Base-by-base conservation (phyloP, 2,888 invertebrate species). In the Anaspis maculata region DNA sequence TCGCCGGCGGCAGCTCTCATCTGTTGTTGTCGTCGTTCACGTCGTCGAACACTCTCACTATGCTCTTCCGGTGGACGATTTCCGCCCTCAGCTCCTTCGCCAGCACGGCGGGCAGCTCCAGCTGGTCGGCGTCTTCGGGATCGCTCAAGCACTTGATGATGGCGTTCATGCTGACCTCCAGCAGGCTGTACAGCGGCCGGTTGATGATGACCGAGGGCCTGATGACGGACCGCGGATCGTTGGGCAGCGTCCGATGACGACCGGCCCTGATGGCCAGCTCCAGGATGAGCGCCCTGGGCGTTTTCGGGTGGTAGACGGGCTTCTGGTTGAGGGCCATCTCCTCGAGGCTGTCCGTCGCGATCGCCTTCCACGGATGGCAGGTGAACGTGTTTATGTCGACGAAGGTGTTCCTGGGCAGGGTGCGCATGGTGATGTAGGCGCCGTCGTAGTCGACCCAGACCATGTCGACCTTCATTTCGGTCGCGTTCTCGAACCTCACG, bases 311-410 rank as follows among this genome's bases (percentile, higher is more conserved):
- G 58, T 31, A 61, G 44, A 44, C 68, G 59, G 50, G 58, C 13
- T 48, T 39, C 7, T 74, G 66, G 39, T 72, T 72, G 0, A 81
- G 73, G 5, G 73, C 70, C 60, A 79, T 64, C 22, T 73, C 70
- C 50, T 86, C 85, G 28, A 74, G 74, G 0, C 84, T 83, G 1
- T 70, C 62, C 1, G 72, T 64, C 57, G 88, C 86, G 1, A 78
- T 68, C 54, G 87, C 89, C 41, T 88, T 76, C 89, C 90, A 91
- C 0, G 86, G 85, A 65, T 91, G 90, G 0, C 80, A 79, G 9
- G 78, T 75, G 58, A 70, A 91, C 0, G 90, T 84, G 49, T 84
- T 80, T 1, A 87, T 72, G 50, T 82, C 77, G 30, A 74, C 67
- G 49, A 62, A 72, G 23, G 47, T 33, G 3, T 69, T 66, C 0